Conservation (phyloP, 37 sponge, comb jelly and placozoan genomes). For the Halisarca cf. caerulea region DNA sequence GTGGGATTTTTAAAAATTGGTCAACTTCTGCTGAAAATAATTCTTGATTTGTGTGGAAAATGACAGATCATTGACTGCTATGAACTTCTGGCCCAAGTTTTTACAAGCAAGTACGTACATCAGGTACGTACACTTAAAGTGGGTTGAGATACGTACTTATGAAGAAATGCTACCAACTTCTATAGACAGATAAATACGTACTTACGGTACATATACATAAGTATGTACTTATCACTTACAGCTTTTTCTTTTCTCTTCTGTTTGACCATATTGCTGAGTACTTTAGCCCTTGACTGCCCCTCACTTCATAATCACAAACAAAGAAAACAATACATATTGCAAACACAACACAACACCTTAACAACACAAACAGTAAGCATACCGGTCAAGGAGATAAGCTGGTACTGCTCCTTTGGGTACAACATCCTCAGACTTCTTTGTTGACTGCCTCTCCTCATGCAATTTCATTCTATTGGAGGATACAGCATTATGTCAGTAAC, state of each 20-base stretch:
- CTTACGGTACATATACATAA: background rate
- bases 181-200: background rate
- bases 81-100: too few relatives aligned
- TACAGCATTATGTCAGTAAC: too few relatives aligned
- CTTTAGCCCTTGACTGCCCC: constrained; percentile 92
- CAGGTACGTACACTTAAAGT: background rate
- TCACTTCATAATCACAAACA: constrained; percentile 64
- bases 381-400: constrained; percentile 96
- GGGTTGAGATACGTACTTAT: background rate
- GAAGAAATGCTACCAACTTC: background rate
- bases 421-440: constrained; percentile 77
- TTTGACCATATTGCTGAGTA: constrained; percentile 96
- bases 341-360: background rate
- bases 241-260: constrained; percentile 99
- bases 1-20: too few relatives aligned
- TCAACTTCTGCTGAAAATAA: too few relatives aligned
- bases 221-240: constrained; percentile 54
- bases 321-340: background rate
- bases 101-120: too few relatives aligned
- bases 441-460: constrained; percentile 88
- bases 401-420: constrained; percentile 97
- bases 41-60: too few relatives aligned
- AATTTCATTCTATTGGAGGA: constrained; percentile 77
- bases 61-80: too few relatives aligned
- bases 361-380: background rate